Base-by-base conservation (phyloP, 2,888 invertebrate species). In the Oscheius sp. region DNA sequence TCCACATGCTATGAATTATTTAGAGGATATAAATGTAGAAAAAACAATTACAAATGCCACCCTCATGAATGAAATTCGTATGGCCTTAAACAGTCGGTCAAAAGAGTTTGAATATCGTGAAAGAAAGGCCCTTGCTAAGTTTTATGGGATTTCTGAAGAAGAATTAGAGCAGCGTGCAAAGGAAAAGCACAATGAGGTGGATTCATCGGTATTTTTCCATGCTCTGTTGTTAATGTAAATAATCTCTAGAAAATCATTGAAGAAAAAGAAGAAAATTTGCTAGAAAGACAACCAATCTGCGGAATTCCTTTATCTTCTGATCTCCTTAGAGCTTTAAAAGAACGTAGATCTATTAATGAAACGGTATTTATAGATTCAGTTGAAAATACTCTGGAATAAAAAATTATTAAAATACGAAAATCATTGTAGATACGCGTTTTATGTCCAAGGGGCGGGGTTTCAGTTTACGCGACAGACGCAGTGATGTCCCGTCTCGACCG, bases 91-190 rank as follows among this genome's bases (percentile, higher is more conserved):
- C n/a, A 59, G 33, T 17, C 28, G 50, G 14, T 67, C 67, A 14
- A 59, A 36, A 26, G 67, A 67, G 14, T 67, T 47, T 38, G 57
- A 57, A 14, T n/a, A 20, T 4, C 32, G 67, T n/a, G 67, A 67
- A 26, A 6, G 67, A 17, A 57, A 45, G 36, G 67, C 67, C 6
- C 49, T 67, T 17, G 67, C 67, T 22, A 45, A 30, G 30, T 67
- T 67, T 33, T 67, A 67, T 32, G 67, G 59, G 4, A 36, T 67
- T n/a, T 28, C 59, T 3, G 67, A 67, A 45, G 59, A 67, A 47
- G 67, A 67, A 33, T 4, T 12, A 24, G 26, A 33, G 36, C 45
- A 59, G 14, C 49, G 59, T 14, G 33, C 20, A 5, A 59, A 45
- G n/a, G 32, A 67, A 30, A 64, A 22, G 45, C 26, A 57, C n/a